These are phyloP conservation scores for Bombus ignitus DNA, from an alignment of 1,140 invertebrate genomes.

Conservation along the genomic window DNA sequence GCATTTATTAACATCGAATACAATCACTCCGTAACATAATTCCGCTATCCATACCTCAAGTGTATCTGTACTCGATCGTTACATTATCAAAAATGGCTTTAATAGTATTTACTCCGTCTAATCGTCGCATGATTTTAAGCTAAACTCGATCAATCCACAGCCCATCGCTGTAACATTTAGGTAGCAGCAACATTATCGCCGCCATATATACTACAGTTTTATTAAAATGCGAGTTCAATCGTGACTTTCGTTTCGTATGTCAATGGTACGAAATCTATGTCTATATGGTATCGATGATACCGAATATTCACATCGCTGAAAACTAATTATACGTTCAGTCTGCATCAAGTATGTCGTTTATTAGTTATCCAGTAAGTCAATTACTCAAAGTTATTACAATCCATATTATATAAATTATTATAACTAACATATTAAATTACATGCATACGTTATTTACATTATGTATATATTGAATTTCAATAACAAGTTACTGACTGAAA, in stretches of 20 bases:
- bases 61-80: conserved; percentile 44
- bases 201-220: conserved; percentile 33
- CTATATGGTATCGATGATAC: conserved; percentile 11
- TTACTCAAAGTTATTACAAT: neutral
- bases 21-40: conserved; percentile 13
- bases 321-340: conserved; percentile 38
- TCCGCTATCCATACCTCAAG: conserved; percentile 46
- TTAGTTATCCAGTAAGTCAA: conserved; percentile 28
- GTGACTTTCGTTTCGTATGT: conserved; percentile 12
- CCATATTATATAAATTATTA: conserved; percentile 6
- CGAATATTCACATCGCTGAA: conserved; percentile 9
- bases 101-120: conserved; percentile 15
- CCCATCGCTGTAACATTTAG: conserved; percentile 35
- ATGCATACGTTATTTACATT: neutral
- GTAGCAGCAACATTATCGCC: conserved; percentile 32
- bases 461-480: conserved; percentile 7
- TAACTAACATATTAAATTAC: conserved; percentile 13
- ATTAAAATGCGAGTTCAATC: conserved; percentile 35
- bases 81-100: conserved; percentile 25
- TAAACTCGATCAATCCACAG: conserved; percentile 54
- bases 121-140: conserved; percentile 46
- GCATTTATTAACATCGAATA: conserved; percentile 43
- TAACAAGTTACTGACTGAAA: neutral
- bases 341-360: conserved; percentile 24
- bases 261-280: conserved; percentile 29